Conservation (phyloP, 2,113 vertebrate species). For the Alligator sinensis region DNA sequence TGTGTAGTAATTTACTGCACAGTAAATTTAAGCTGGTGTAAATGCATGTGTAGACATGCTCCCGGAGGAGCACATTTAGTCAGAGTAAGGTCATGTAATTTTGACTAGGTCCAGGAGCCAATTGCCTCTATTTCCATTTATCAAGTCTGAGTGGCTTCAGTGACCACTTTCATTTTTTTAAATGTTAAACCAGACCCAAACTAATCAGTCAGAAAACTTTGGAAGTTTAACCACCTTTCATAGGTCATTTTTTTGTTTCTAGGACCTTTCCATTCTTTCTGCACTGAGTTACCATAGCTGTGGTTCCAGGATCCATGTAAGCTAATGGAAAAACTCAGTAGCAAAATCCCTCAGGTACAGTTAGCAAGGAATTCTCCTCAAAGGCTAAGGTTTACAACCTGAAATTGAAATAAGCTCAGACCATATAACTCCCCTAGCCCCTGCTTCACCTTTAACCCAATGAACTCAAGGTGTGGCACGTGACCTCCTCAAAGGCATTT, state of each 20-base stretch:
- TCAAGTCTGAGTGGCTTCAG: background rate
- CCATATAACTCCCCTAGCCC: slow-evolving; percentile 40
- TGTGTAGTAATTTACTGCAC: too few species aligned
- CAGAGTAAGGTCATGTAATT: background rate
- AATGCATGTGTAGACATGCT: too few species aligned
- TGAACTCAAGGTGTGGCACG: slow-evolving; percentile 42
- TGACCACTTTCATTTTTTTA: background rate
- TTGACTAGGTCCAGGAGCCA: background rate
- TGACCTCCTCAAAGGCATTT: slow-evolving; percentile 31
- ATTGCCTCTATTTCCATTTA: background rate
- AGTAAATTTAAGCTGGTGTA: too few species aligned
- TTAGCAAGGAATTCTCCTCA: slow-evolving; percentile 9
- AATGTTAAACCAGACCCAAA: background rate
- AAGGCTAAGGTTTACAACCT: slow-evolving; percentile 49
- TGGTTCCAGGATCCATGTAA: background rate
- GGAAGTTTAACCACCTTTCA: background rate
- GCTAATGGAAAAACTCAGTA: background rate
- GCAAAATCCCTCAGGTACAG: background rate
- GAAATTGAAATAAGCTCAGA: slow-evolving; percentile 50
- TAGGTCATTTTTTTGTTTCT: background rate
- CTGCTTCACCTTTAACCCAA: slow-evolving; percentile 55
- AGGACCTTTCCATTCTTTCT: background rate
- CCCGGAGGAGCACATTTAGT: background rate
- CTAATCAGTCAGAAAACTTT: background rate
- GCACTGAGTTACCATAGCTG: background rate